Conservation (phyloP, 2,113 vertebrate genomes). For the Smithornis capensis region DNA sequence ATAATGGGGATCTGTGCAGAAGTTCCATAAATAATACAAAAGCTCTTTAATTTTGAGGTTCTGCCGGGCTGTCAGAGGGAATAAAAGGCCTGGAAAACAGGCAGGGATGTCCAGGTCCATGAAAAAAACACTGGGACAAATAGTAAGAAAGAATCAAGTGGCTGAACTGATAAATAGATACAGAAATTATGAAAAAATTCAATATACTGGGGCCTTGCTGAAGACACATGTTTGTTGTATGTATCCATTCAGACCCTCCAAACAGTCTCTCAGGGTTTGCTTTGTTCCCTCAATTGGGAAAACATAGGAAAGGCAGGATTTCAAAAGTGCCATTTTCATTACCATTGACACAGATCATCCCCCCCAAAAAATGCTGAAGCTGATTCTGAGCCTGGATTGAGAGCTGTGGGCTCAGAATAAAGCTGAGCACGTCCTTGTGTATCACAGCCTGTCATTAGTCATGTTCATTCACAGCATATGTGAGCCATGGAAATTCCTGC, state of each 20-base stretch:
- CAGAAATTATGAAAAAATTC: background rate
- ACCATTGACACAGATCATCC: background rate
- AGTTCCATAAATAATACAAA: background rate
- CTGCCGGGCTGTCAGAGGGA: background rate
- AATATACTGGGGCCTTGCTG: background rate
- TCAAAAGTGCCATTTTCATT: background rate
- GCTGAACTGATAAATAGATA: background rate
- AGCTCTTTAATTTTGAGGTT: background rate
- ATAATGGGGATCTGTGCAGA: background rate
- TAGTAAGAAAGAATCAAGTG: background rate
- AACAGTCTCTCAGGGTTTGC: background rate
- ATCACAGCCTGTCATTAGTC: background rate
- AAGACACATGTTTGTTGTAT: background rate
- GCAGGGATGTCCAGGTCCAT: background rate
- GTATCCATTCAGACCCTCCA: background rate
- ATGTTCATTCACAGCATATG: background rate
- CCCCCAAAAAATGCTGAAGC: background rate
- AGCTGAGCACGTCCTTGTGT: background rate
- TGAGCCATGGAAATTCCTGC: background rate
- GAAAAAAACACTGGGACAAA: background rate
- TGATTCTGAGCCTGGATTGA: background rate
- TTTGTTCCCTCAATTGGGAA: background rate
- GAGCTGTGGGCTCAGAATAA: background rate
- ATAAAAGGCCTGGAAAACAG: background rate
- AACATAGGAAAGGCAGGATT: background rate